phyloP scores from a whole-genome alignment of 2,797 vertebrate species.

The Odontamblyopus lacepedii region DNA sequence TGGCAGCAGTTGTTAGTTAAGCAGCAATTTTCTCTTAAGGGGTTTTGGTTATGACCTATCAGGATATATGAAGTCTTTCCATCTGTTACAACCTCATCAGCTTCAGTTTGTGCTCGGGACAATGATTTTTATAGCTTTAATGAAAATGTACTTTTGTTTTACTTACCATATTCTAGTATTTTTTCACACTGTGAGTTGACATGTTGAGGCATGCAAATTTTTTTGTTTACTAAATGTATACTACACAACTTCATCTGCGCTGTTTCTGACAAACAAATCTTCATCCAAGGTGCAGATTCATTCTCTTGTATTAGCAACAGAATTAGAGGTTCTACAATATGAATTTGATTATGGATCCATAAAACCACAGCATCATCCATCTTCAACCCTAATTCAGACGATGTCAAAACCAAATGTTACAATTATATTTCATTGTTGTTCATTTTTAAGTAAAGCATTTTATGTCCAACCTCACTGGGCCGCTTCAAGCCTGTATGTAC shows the following conservation, averaged over 20 bases:
- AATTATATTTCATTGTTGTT: too few species aligned
- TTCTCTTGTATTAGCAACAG: not conserved
- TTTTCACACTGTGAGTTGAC: not conserved
- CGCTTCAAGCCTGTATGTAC: not conserved
- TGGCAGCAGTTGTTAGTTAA: slow-evolving; percentile 48
- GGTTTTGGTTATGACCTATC: not conserved
- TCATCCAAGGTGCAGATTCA: not conserved
- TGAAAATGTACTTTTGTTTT: not conserved
- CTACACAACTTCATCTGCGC: not conserved
- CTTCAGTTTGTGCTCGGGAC: too few species aligned
- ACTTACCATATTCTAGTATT: not conserved
- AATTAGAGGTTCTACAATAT: slow-evolving; percentile 29
- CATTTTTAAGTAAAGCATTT: too few species aligned
- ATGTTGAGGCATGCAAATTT: not conserved
- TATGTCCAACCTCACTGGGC: not conserved
- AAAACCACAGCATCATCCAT: slow-evolving; percentile 42
- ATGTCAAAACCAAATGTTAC: not conserved
- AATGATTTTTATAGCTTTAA: too few species aligned
- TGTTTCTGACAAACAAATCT: not conserved
- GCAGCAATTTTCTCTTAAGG: not conserved
- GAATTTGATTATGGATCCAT: slow-evolving; percentile 53
- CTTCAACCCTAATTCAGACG: slow-evolving; percentile 42
- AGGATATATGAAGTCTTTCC: not conserved
- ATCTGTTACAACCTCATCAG: too few species aligned
- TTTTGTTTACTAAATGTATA: not conserved